Base-by-base conservation (phyloP, 2,797 vertebrate genomes). In the Anguilla obscura region DNA sequence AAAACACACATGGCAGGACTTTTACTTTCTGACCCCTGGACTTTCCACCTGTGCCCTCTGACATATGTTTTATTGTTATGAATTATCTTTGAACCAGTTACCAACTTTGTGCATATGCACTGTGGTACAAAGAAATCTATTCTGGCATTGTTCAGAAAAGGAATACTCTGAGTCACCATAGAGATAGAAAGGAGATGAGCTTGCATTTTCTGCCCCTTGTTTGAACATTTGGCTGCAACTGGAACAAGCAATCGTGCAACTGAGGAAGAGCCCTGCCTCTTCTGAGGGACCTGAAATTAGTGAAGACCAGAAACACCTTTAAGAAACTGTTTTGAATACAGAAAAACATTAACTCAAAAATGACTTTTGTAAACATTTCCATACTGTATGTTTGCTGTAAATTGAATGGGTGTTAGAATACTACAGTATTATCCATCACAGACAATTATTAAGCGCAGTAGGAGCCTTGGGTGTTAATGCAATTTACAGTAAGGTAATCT, bases 141-240 rank as follows among this genome's bases (percentile, higher is more conserved):
- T 40, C 80, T 71, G 2, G 80, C 50, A 69, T 33, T 56, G 83
- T 58, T 54, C 87, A 58, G 30, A 50, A 16, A 10, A 50, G 18
- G 21, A 76, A 69, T 52, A 33, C n/a, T 48, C 12, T 58, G 40
- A 16, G 40, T 82, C 36, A 50, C 56, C 71, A 45, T 69, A 66
- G 58, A 82, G 86, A 85, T 14, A 60, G 4, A 84, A 63, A 69
- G 36, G 30, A 80, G 24, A 50, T 24, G n/a, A 80, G 69, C 76
- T 86, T 82, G 74, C 88, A 86, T 40, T 83, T 88, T 82, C 52
- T 30, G 12, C 79, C 60, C 48, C 48, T 40, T 30, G 40, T 69
- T 80, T 80, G 27, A 85, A 76, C 27, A 88, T 30, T 10, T 56
- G 14, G 16, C 56, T 84, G 83, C 12, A 85, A 58, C 52, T 66